Evolutionary conservation across 2,113 vertebrate species (phyloP).

Genomic region (Tapirus terrestris): DNA sequence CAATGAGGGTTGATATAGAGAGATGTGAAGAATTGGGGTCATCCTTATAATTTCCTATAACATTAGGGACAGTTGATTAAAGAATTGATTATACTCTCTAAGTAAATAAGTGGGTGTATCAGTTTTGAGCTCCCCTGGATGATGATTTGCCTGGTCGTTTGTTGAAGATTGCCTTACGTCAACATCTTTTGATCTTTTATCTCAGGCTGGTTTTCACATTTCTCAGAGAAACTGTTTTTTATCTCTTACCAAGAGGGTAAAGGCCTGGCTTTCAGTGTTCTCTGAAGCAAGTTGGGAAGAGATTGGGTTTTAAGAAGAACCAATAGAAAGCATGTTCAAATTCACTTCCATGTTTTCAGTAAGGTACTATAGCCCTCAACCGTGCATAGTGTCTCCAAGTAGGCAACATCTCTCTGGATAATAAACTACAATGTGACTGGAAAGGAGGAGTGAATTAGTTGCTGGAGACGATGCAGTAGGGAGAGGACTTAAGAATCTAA

Average conservation of each 20-base stretch:
- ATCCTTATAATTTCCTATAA: not conserved
- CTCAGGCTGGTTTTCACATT: not conserved
- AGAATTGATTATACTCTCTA: not conserved
- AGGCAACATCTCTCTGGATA: not conserved
- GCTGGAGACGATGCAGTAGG: not conserved
- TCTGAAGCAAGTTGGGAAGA: not conserved
- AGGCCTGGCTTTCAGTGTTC: not conserved
- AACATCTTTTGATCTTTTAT: not conserved
- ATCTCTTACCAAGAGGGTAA: not conserved
- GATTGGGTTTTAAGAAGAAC: not conserved
- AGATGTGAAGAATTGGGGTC: not conserved
- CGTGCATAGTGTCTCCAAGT: rapidly evolving
- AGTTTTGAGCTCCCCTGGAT: not conserved
- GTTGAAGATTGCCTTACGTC: not conserved
- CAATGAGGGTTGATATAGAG: too few relatives aligned
- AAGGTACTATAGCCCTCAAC: not conserved
- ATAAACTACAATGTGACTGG: not conserved
- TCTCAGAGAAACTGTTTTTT: not conserved
- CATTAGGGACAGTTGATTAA: not conserved
- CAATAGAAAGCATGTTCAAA: not conserved
- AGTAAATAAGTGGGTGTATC: not conserved
- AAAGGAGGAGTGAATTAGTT: not conserved
- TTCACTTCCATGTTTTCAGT: not conserved
- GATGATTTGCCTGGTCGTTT: not conserved
- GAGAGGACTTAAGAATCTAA: not conserved